These are phyloP conservation scores for Ptycholaimellus sp. DNA, from an alignment of 2,888 invertebrate genomes.

Conservation along the genomic window DNA sequence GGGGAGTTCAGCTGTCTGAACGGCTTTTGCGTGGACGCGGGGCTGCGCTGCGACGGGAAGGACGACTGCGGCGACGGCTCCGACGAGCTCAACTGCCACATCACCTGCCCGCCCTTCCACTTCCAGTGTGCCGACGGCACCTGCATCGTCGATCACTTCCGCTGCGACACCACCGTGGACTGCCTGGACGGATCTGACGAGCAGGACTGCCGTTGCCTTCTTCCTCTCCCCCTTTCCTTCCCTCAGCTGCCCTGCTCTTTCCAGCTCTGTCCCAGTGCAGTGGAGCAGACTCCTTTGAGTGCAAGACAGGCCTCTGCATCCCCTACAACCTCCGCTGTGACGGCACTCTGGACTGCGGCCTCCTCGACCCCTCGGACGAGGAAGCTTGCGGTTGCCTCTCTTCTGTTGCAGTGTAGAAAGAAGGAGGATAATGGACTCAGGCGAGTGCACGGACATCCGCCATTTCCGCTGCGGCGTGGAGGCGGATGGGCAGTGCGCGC, in stretches of 20 bases:
- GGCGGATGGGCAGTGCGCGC: constrained; percentile 1
- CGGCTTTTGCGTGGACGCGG: neutral
- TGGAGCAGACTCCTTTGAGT: constrained; percentile 2
- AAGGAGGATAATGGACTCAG: neutral
- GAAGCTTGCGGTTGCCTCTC: constrained; percentile 5
- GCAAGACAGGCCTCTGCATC: constrained; percentile 5
- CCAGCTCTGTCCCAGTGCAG: constrained; percentile 4
- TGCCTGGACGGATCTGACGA: constrained; percentile 4
- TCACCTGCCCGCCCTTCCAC: neutral
- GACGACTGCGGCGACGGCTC: constrained; percentile 5
- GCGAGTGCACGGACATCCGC: constrained; percentile 1
- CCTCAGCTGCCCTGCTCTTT: neutral
- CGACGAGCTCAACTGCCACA: constrained; percentile 2
- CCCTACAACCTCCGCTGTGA: constrained; percentile 4
- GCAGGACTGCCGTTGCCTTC: constrained; percentile 1
- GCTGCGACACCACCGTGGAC: constrained; percentile 4
- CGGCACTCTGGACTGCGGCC: constrained; percentile 5
- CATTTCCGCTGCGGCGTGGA: constrained; percentile 1
- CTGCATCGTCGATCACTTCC: constrained; percentile 1
- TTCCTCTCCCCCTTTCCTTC: neutral
- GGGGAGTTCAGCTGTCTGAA: constrained; percentile 4
- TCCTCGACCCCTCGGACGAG: constrained; percentile 5
- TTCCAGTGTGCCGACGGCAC: constrained; percentile 3
- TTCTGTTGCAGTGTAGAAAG: too few relatives aligned
- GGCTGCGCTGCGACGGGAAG: constrained; percentile 2